phyloP scores from a whole-genome alignment of 2,113 vertebrate genomes.

The Crotalus viridis region DNA sequence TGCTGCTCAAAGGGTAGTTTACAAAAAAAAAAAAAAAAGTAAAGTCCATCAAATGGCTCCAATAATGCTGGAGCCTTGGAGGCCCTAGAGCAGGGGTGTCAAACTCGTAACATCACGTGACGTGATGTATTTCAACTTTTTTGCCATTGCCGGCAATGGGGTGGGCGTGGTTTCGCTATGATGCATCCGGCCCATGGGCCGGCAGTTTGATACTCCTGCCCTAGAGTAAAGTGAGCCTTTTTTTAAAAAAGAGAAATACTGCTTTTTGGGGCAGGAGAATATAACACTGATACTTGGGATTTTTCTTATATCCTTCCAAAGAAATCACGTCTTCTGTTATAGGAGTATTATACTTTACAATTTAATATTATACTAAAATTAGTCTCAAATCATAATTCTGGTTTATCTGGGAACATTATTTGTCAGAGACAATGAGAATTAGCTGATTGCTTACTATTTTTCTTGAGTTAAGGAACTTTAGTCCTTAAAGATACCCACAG shows the following conservation, averaged over 20 bases:
- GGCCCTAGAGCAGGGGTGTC: background rate
- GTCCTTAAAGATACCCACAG: background rate
- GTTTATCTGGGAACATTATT: background rate
- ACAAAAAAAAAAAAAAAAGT: conserved; percentile 20
- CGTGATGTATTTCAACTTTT: no score
- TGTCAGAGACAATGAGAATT: background rate
- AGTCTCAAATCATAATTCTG: background rate
- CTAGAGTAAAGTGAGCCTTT: background rate
- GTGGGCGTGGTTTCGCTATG: no score
- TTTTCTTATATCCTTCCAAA: background rate
- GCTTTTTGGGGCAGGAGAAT: background rate
- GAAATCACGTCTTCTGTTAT: background rate
- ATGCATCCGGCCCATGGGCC: no score
- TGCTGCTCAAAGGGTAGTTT: background rate
- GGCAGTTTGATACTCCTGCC: background rate
- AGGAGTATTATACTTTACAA: background rate
- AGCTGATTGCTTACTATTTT: background rate
- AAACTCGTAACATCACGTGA: no score
- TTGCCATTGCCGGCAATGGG: no score
- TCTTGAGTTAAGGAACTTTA: no score
- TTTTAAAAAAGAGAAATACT: background rate
- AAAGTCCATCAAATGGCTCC: background rate
- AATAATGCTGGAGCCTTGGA: background rate
- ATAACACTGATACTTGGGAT: background rate
- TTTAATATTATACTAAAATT: background rate